phyloP scores from a whole-genome alignment of 1,140 invertebrate genomes.

The Spodoptera frugiperda region DNA sequence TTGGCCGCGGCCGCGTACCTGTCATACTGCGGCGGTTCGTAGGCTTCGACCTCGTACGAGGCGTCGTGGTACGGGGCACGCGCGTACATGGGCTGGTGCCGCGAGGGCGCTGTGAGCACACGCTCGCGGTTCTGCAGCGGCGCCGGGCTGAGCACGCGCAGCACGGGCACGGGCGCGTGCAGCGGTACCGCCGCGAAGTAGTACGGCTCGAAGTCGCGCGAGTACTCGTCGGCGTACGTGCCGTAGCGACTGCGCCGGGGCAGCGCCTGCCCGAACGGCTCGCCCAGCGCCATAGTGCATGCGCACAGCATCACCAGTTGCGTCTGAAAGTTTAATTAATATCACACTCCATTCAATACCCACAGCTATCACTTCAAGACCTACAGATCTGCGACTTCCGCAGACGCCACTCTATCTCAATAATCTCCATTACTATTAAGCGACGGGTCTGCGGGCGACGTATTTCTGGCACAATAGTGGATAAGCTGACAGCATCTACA shows the following conservation, averaged over 20 bases:
- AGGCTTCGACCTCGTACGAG: constrained; percentile 39
- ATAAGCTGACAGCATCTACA: too few relatives aligned
- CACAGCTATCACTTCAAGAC: neutral
- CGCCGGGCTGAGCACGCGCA: constrained; percentile 62
- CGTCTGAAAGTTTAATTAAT: constrained; percentile 53
- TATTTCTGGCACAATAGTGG: too few relatives aligned
- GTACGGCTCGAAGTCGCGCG: constrained; percentile 65
- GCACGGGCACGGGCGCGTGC: constrained; percentile 64
- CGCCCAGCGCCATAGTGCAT: constrained; percentile 48
- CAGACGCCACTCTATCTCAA: too few relatives aligned
- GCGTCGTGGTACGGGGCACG: constrained; percentile 29
- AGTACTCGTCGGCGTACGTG: constrained; percentile 61
- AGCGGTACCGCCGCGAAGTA: constrained; percentile 70
- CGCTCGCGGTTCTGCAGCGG: constrained; percentile 46
- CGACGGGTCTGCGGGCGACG: too few relatives aligned
- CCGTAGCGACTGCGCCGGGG: constrained; percentile 55
- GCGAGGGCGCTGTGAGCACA: constrained; percentile 37
- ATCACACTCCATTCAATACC: neutral
- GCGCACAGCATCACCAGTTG: constrained; percentile 59
- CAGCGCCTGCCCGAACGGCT: constrained; percentile 52
- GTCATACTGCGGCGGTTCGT: constrained; percentile 34
- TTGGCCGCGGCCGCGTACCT: constrained; percentile 54
- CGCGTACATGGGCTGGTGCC: constrained; percentile 43
- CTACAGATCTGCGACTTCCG: neutral
- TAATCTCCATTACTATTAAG: too few relatives aligned